Evolutionary conservation across 2,797 vertebrate species (phyloP).

Genomic region (Heterohyrax brucei): DNA sequence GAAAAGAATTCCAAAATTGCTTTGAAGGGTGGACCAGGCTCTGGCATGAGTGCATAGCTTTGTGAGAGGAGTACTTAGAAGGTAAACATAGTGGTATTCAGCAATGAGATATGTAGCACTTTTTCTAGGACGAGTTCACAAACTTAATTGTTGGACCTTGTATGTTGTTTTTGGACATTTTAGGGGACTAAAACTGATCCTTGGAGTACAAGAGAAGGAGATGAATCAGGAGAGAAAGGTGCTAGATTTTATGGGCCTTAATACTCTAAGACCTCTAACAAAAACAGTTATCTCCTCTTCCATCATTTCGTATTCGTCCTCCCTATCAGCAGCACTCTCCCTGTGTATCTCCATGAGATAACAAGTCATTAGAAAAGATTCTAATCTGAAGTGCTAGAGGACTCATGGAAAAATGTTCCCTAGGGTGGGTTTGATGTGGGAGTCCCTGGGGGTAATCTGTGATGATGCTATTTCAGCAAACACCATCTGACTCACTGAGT

Average conservation of each 20-base stretch:
- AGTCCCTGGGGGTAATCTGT: constrained; percentile 17
- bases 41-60: too few species aligned
- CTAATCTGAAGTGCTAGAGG: constrained; percentile 26
- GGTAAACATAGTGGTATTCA: too few species aligned
- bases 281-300: too few species aligned
- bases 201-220: constrained; percentile 19
- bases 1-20: too few species aligned
- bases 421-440: constrained; percentile 25
- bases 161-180: background rate
- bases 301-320: background rate
- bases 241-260: background rate
- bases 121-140: too few species aligned
- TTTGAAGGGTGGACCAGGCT: too few species aligned
- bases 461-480: constrained; percentile 45
- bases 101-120: too few species aligned
- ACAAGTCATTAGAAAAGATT: constrained; percentile 40
- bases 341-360: background rate
- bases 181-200: background rate
- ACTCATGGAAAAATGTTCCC: constrained; percentile 9
- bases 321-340: background rate
- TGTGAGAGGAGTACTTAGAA: too few species aligned
- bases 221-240: background rate
- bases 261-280: background rate
- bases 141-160: too few species aligned
- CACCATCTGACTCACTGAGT: background rate